Evolutionary conservation across 1,140 invertebrate species (phyloP).

Genomic region (Hesperophylax magnus): DNA sequence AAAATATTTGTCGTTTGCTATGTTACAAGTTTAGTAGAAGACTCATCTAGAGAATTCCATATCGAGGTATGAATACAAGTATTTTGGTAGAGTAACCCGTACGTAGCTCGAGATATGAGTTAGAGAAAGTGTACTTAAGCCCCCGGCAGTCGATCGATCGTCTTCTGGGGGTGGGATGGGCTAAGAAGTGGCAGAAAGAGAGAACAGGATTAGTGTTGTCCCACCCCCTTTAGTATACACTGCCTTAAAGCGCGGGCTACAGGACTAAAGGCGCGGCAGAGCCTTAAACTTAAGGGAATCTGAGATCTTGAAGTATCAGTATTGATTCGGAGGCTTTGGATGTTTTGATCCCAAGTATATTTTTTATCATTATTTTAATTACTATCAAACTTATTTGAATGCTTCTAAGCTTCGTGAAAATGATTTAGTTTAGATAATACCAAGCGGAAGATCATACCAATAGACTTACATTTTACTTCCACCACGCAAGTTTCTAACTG

Average conservation of each 20-base stretch:
- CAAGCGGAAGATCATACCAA: too few species aligned
- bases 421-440: too few species aligned
- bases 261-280: background rate
- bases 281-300: background rate
- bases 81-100: background rate
- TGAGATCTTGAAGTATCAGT: background rate
- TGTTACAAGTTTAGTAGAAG: too few species aligned
- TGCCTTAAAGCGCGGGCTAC: conserved; percentile 1
- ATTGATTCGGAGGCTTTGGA: background rate
- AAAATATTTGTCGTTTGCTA: too few species aligned
- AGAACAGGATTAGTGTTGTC: conserved; percentile 33
- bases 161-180: conserved; percentile 10
- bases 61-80: too few species aligned
- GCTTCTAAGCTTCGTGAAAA: too few species aligned
- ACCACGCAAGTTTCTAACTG: too few species aligned
- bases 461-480: too few species aligned
- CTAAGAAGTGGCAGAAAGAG: conserved; percentile 33
- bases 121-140: conserved; percentile 10
- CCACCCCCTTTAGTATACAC: conserved; percentile 7
- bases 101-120: background rate
- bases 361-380: too few species aligned
- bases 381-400: too few species aligned
- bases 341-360: too few species aligned
- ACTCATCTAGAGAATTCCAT: too few species aligned
- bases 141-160: conserved; percentile 9